A percentile compares a stretch with the other conserved stretches of the same genome.
Conservation (phyloP, 2,113 vertebrate genomes). For the Conger conger region DNA sequence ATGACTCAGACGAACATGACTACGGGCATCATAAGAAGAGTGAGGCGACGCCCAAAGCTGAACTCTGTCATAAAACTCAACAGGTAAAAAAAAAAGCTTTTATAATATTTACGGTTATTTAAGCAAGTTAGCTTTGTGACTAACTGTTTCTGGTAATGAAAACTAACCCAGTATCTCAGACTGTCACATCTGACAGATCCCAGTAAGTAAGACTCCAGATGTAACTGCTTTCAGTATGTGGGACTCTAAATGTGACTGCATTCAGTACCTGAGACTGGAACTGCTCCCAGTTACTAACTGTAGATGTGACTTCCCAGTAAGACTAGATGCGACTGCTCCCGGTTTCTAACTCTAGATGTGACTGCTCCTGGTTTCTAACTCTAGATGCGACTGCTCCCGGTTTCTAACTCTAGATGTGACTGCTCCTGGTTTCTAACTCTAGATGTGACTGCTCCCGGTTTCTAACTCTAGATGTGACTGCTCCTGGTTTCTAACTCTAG, state of each 20-base stretch:
- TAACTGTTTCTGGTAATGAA: slow-evolving; percentile 8
- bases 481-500: too few relatives aligned
- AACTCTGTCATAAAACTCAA: slow-evolving; percentile 13
- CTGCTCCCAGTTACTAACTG: neutral
- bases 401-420: too few relatives aligned
- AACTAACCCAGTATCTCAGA: neutral
- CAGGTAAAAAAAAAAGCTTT: slow-evolving; percentile 39
- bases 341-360: too few relatives aligned
- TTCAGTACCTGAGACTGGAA: too few relatives aligned
- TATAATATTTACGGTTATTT: neutral
- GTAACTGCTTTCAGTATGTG: neutral
- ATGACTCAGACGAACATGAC: slow-evolving; percentile 27
- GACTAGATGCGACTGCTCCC: too few relatives aligned
- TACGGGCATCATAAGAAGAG: slow-evolving; percentile 34
- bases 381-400: too few relatives aligned
- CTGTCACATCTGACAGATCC: neutral
- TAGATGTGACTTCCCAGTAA: neutral
- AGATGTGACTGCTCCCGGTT: too few relatives aligned
- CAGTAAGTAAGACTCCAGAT: neutral
- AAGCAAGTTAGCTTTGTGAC: neutral
- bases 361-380: too few relatives aligned
- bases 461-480: too few relatives aligned
- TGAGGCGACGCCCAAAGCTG: slow-evolving; percentile 59
- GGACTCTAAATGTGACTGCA: neutral
- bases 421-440: too few relatives aligned